A percentile compares a stretch with the other conserved stretches of the same genome.
Evolutionary conservation across 2,797 vertebrate species (phyloP).

Genomic region (Crocodylus rhombifer): DNA sequence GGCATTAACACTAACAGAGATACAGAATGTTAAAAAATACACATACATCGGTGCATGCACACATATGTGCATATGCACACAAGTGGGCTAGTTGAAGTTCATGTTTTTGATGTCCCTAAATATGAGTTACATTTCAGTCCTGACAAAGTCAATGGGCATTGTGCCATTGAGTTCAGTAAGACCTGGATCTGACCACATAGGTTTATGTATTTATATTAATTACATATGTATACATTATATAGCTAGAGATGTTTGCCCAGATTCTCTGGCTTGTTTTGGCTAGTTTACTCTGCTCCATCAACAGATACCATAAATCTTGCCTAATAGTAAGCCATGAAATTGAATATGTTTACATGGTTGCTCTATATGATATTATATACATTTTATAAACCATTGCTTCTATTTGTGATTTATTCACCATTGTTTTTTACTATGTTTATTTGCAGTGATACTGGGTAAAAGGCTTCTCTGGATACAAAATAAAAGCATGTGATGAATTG

Average conservation of each 20-base stretch:
- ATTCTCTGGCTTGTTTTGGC: not conserved
- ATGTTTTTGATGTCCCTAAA: not conserved
- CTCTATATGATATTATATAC: not conserved
- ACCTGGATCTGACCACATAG: rapidly evolving
- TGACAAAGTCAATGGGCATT: not conserved
- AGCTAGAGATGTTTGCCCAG: rapidly evolving
- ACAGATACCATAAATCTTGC: not conserved
- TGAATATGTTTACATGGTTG: not conserved
- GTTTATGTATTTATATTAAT: not conserved
- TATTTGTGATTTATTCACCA: not conserved
- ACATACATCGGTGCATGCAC: too few species aligned
- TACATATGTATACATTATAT: not conserved
- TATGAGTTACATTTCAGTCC: not conserved
- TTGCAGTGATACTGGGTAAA: not conserved
- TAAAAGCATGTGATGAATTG: not conserved
- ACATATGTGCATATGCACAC: too few species aligned
- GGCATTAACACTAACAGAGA: not conserved
- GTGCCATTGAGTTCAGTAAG: not conserved
- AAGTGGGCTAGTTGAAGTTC: not conserved
- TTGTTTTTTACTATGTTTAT: not conserved
- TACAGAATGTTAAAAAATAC: not conserved
- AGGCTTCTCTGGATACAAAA: not conserved
- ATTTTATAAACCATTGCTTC: not conserved
- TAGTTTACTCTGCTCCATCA: not conserved
- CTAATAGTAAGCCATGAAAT: not conserved